Evolutionary conservation across 2,797 vertebrate species (phyloP).

Genomic region (Squalus acanthias): DNA sequence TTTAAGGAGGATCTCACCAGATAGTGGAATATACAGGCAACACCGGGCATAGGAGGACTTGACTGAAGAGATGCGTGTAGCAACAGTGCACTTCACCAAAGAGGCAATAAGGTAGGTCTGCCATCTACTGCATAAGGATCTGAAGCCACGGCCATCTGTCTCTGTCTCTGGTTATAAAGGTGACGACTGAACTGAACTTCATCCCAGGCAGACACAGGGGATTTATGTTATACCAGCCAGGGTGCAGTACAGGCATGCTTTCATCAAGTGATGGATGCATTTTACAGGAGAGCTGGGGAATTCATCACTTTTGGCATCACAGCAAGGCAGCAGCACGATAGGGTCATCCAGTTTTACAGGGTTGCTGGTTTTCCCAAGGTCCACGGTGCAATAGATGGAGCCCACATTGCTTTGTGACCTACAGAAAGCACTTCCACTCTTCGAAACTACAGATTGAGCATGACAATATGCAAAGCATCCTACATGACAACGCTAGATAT

Average conservation of each 20-base stretch:
- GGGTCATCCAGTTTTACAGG: no score
- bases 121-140: neutral
- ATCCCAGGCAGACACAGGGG: neutral
- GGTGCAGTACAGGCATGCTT: neutral
- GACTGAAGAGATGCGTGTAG: neutral
- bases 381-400: neutral
- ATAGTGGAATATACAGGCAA: neutral
- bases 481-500: no score
- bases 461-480: no score
- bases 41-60: neutral
- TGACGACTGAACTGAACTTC: neutral
- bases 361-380: neutral
- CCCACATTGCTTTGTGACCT: no score
- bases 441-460: no score
- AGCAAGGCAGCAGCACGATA: neutral
- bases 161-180: neutral
- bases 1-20: neutral
- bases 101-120: neutral
- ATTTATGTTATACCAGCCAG: neutral
- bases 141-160: neutral
- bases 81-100: neutral
- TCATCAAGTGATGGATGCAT: neutral
- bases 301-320: neutral
- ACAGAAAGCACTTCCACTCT: no score
- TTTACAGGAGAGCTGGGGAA: neutral